Conservation (phyloP, 2,888 invertebrate genomes). For the Toxonevra muliebris region DNA sequence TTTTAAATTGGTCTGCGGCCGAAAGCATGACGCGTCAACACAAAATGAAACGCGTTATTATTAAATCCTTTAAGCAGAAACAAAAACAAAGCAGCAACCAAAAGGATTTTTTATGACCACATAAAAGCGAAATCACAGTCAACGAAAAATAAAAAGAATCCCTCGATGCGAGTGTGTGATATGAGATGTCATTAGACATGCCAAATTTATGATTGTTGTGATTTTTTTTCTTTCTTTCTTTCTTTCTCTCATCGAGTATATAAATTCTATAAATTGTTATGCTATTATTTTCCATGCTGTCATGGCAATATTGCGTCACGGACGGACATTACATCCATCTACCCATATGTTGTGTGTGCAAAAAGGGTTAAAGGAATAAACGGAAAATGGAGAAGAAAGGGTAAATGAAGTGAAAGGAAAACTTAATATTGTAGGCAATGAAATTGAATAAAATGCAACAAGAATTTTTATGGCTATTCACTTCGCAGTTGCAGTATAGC, state of each 20-base stretch:
- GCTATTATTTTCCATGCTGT: constrained; percentile 60
- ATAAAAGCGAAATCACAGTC: constrained; percentile 30
- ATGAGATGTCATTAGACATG: constrained; percentile 58
- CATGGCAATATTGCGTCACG: constrained; percentile 57
- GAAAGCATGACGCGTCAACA: constrained; percentile 38
- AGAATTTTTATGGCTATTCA: no score
- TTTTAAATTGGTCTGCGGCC: constrained; percentile 48
- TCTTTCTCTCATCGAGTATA: constrained; percentile 28
- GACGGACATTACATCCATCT: background rate
- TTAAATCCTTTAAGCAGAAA: constrained; percentile 33
- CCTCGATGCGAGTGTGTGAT: constrained; percentile 21
- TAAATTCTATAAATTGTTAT: constrained; percentile 59
- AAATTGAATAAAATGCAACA: no score
- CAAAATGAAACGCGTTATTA: constrained; percentile 25
- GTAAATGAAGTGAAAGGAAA: no score
- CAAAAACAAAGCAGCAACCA: constrained; percentile 30
- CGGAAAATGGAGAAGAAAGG: background rate
- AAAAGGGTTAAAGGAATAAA: constrained; percentile 20
- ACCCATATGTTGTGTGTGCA: constrained; percentile 17
- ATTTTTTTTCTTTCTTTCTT: constrained; percentile 33
- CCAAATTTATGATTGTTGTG: constrained; percentile 60
- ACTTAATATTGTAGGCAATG: no score
- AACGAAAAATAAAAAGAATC: constrained; percentile 37
- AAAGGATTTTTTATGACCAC: constrained; percentile 45
- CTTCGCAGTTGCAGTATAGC: no score